Evolutionary conservation across 1,140 invertebrate genomes (phyloP), one percentile per base, ranked within the genome.

Genomic region (Drosophila trapezifrons): DNA sequence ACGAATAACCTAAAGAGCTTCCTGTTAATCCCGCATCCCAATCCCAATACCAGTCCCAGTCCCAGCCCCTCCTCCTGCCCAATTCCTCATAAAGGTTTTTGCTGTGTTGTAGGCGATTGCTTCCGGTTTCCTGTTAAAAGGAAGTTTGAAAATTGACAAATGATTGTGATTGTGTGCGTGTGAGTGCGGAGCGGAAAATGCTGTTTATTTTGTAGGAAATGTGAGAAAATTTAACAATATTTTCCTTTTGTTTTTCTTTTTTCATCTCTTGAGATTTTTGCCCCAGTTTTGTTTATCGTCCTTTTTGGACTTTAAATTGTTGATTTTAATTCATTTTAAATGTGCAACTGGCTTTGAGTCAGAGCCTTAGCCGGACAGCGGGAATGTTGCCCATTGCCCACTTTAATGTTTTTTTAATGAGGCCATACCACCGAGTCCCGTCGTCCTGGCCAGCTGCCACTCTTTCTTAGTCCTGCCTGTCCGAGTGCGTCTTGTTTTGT

Each of bases 381-480:
- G 25, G 27, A 70, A 70, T 71, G 65, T 67, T 71, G 57, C 70
- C 47, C 62, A 75, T 67, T 71, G 57, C 75, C 47, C 65, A 80
- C 84, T 89, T 89, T 89, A 89, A 89, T 89, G 84, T 84, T 84
- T 87, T 87, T 87, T 87, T 87, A 87, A 87, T 87, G 84, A 87
- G 84, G 69, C 74, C 45, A 56, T 32, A 64, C 59, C 58, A 54
- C 35, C 42, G 57, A 20, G 55, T 20, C 43, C 55, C 64, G 60
- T 20, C 51, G 52, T 64, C 73, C 63, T 58, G 52, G 72, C 80
- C 77, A 65, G 59, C 60, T 51, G 51, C 38, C 59, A 46, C 51
- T 27, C 35, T 38, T 20, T 10, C 45, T 55, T 29, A 47, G 52
- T 62, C 38, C 55, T 43, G 18, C 22, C 45, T 70, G 46, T 37